Percentiles rank a stretch among this genome's conserved stretches.
Conservation (phyloP, 2,797 vertebrate species). For the Lagocephalus sceleratus region DNA sequence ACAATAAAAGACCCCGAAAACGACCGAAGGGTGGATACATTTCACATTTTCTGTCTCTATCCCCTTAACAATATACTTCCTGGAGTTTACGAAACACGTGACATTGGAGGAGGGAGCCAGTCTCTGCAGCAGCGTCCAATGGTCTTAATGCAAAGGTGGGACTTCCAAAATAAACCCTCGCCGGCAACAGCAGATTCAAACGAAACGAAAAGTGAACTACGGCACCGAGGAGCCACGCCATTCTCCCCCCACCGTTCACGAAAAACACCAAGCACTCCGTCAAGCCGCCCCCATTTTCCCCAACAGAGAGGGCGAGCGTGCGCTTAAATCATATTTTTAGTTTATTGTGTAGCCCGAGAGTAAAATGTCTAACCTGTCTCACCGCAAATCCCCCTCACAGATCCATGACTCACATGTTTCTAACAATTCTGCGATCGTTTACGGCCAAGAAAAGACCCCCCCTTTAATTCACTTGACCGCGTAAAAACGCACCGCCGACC, state of each 20-base stretch:
- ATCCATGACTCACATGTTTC: constrained; percentile 45
- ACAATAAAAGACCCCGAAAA: no score
- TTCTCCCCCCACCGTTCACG: constrained; percentile 2
- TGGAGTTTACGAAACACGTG: constrained; percentile 65
- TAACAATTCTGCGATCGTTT: constrained; percentile 43
- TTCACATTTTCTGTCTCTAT: neutral
- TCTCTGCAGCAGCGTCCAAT: constrained; percentile 45
- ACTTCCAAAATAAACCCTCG: constrained; percentile 69
- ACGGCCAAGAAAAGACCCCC: constrained; percentile 43
- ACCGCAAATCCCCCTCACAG: constrained; percentile 54
- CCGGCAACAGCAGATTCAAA: constrained; percentile 81
- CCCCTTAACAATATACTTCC: constrained; percentile 58
- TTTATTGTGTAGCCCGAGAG: constrained; percentile 64
- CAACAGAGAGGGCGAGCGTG: constrained; percentile 9
- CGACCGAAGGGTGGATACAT: no score
- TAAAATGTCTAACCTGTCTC: constrained; percentile 72
- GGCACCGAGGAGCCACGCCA: constrained; percentile 33
- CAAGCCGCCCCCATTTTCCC: constrained; percentile 2
- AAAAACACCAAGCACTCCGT: neutral
- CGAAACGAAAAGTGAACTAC: constrained; percentile 57
- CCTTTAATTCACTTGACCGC: constrained; percentile 30
- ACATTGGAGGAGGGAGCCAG: constrained; percentile 30
- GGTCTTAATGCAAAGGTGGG: constrained; percentile 57
- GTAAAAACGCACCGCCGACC: constrained; percentile 14
- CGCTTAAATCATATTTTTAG: constrained; percentile 53